Evolutionary conservation across 1,140 invertebrate genomes (phyloP).

Genomic region (Heliconius nattereri): DNA sequence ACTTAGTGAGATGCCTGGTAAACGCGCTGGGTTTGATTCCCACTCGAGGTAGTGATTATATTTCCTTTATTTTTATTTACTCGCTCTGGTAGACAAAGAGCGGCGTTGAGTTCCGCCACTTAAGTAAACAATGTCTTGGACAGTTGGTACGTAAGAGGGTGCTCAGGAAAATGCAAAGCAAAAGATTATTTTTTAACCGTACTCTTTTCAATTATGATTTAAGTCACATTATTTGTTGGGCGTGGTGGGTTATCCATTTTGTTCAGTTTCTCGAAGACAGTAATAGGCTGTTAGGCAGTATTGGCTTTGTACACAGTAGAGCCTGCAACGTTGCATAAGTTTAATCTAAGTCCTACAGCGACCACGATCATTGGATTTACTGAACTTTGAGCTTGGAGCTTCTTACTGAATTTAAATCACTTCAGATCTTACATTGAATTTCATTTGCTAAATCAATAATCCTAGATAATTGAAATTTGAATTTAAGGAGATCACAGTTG

Average conservation of each 20-base stretch:
- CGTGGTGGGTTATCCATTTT: background rate
- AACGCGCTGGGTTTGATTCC: too few species aligned
- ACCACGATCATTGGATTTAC: conserved; percentile 26
- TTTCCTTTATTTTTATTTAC: too few species aligned
- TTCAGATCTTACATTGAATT: conserved; percentile 6
- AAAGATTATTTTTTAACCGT: too few species aligned
- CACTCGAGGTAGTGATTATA: too few species aligned
- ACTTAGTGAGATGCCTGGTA: too few species aligned
- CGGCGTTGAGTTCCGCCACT: too few species aligned
- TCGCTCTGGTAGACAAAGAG: too few species aligned
- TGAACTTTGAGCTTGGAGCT: conserved; percentile 21
- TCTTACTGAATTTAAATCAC: conserved; percentile 15
- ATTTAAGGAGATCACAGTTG: background rate
- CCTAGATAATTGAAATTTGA: conserved; percentile 9
- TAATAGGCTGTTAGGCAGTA: background rate
- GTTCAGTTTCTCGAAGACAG: background rate
- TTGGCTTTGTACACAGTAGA: conserved; percentile 12
- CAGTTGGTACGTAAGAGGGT: too few species aligned
- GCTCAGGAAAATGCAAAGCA: too few species aligned
- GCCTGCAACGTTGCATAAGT: conserved; percentile 15
- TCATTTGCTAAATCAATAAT: conserved; percentile 7
- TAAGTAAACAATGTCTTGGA: too few species aligned
- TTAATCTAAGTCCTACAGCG: conserved; percentile 26
- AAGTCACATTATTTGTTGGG: background rate
- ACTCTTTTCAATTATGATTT: too few species aligned